Base-by-base conservation (phyloP, 2,113 vertebrate genomes). In the Genyomyrus donnyi region DNA sequence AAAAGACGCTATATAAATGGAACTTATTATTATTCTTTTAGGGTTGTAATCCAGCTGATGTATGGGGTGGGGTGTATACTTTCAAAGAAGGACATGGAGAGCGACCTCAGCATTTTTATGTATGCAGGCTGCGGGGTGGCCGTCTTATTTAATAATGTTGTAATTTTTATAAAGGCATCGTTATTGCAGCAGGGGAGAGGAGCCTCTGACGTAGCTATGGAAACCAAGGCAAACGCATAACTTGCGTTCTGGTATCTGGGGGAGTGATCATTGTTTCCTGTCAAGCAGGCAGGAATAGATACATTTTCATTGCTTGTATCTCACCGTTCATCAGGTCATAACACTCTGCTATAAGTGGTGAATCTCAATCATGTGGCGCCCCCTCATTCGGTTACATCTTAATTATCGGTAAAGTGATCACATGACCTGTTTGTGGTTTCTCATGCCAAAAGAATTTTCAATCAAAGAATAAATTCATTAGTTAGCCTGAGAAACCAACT, bases 271-370 rank as follows among this genome's bases (percentile, higher is more conserved):
- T 90, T 31, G 70, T 89, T 90, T 92, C 53, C 89, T 84, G 86
- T 21, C 46, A 49, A 90, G 62, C 0, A 49, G 74, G 46, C 35
- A 39, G 52, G 31, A 93, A 90, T n/a, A 17, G 17, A 91, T 90
- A 66, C 89, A 91, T 91, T 84, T 85, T 27, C 90, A 84, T 86
- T n/a, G 24, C 85, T 13, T 87, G 35, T 90, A 91, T 88, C 90
- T 91, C 87, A 90, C 90, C 91, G 91, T 92, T 93, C 90, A 93
- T 93, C 88, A 88, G 89, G 92, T 91, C 86, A 90, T 88, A 88
- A 83, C 88, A 52, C 62, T 70, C 62, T 13, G 27, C 10, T 70
- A 70, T 15, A 3, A 31, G 53, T 7, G 5, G 53, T 56, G 19
- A 56, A 56, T 21, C 53, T 70, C 10, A 70, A 5, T 70, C 10